phyloP scores from a whole-genome alignment of 2,797 vertebrate species.

The Nannoperca australis region DNA sequence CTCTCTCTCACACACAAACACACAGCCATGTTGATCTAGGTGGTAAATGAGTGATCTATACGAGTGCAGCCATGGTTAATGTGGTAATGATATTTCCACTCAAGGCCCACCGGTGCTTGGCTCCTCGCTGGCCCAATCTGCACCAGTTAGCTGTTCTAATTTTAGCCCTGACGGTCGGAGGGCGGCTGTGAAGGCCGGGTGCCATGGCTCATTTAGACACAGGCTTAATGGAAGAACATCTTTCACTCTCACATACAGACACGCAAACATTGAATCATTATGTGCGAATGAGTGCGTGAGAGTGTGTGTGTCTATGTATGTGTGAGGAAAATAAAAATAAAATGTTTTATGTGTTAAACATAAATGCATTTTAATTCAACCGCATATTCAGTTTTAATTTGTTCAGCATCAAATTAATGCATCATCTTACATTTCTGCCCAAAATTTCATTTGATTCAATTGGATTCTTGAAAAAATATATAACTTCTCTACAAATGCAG shows the following conservation, averaged over 20 bases:
- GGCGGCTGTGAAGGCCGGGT: slow-evolving; percentile 67
- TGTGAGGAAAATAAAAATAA: background rate
- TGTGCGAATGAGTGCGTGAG: background rate
- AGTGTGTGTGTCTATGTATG: background rate
- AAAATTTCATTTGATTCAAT: background rate
- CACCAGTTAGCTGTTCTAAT: slow-evolving; percentile 82
- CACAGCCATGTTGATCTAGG: slow-evolving; percentile 42
- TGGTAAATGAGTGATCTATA: slow-evolving; percentile 59
- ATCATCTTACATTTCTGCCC: background rate
- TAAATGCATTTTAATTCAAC: background rate
- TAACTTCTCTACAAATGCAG: background rate
- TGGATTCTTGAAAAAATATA: background rate
- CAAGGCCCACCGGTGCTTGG: slow-evolving; percentile 59
- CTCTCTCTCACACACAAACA: slow-evolving; percentile 33
- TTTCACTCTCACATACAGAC: slow-evolving; percentile 68
- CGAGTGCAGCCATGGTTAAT: slow-evolving; percentile 64
- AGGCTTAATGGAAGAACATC: slow-evolving; percentile 80
- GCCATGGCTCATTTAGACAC: slow-evolving; percentile 82
- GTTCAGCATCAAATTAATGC: background rate
- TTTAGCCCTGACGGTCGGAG: slow-evolving; percentile 76
- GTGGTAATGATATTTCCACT: slow-evolving; percentile 79
- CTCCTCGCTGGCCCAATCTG: slow-evolving; percentile 76
- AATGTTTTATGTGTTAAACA: background rate
- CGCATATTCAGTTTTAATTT: background rate
- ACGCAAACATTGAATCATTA: slow-evolving; percentile 44